Percentiles rank a stretch among this genome's conserved stretches.
These are phyloP conservation scores for Brachyrhaphis roseni DNA, from an alignment of 2,797 vertebrate species.

Conservation along the genomic window DNA sequence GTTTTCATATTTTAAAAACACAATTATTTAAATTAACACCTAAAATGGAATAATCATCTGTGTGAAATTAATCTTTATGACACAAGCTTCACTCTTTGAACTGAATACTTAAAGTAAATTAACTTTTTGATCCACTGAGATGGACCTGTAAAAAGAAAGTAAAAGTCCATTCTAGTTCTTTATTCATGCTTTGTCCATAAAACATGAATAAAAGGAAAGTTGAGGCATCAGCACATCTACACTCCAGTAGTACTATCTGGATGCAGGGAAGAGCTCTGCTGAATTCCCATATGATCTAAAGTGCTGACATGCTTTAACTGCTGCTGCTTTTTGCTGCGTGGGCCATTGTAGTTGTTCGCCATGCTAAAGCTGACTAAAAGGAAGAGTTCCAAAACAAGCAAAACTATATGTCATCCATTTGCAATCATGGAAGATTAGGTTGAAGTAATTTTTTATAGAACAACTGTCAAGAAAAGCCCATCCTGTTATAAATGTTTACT, in stretches of 20 bases:
- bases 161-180: background rate
- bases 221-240: slow-evolving; percentile 8
- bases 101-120: background rate
- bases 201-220: background rate
- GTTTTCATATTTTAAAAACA: background rate
- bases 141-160: background rate
- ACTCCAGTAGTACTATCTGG: slow-evolving; percentile 1
- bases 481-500: slow-evolving; percentile 7
- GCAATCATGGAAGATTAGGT: background rate
- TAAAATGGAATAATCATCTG: background rate
- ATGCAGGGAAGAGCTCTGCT: slow-evolving; percentile 16
- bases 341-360: background rate
- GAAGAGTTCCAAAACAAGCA: background rate
- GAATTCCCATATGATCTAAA: slow-evolving; percentile 48
- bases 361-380: background rate
- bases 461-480: background rate
- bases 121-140: background rate
- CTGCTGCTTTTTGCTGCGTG: slow-evolving; percentile 35
- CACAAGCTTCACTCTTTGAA: background rate
- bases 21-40: background rate
- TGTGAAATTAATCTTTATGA: background rate
- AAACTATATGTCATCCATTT: background rate
- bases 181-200: background rate
- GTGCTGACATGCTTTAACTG: slow-evolving; percentile 51
- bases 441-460: background rate